Conservation (phyloP, 2,888 invertebrate species). For the Eristalis arbustorum region DNA sequence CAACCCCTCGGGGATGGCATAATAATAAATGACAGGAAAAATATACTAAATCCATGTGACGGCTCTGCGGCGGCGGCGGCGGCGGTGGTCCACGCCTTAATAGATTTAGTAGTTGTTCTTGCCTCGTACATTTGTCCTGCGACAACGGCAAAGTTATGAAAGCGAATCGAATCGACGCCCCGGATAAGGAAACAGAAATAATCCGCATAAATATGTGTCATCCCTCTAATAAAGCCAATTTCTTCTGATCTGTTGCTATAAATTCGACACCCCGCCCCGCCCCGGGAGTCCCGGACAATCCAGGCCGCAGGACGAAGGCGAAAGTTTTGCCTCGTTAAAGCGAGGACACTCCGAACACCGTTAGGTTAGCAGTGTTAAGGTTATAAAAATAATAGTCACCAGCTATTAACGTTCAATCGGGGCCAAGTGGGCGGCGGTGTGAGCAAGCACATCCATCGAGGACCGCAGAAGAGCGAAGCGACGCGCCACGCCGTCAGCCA, state of each 20-base stretch:
- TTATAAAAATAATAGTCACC: conserved; percentile 69
- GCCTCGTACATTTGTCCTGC: conserved; percentile 14
- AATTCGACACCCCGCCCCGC: conserved; percentile 8
- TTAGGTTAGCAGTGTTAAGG: conserved; percentile 54
- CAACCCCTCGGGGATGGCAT: conserved; percentile 10
- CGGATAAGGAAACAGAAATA: conserved; percentile 56
- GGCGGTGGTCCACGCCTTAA: conserved; percentile 23
- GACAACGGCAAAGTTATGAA: conserved; percentile 35
- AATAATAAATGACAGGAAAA: conserved; percentile 67
- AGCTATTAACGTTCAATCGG: conserved; percentile 58
- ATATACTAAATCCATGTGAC: conserved; percentile 45
- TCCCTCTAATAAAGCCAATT: conserved; percentile 68
- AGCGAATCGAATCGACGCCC: conserved; percentile 6
- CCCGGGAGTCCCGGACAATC: background rate
- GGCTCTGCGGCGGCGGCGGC: background rate
- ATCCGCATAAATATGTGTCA: conserved; percentile 69
- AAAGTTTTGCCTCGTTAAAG: conserved; percentile 42
- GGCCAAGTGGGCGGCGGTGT: background rate
- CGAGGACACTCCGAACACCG: conserved; percentile 33
- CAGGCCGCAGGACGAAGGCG: background rate
- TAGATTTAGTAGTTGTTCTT: conserved; percentile 54
- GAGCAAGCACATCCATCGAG: background rate
- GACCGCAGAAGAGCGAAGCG: background rate
- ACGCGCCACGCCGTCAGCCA: background rate
- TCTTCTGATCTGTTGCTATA: conserved; percentile 42